Evolutionary conservation across 2,113 vertebrate genomes (phyloP).

Genomic region (Xenopus borealis): DNA sequence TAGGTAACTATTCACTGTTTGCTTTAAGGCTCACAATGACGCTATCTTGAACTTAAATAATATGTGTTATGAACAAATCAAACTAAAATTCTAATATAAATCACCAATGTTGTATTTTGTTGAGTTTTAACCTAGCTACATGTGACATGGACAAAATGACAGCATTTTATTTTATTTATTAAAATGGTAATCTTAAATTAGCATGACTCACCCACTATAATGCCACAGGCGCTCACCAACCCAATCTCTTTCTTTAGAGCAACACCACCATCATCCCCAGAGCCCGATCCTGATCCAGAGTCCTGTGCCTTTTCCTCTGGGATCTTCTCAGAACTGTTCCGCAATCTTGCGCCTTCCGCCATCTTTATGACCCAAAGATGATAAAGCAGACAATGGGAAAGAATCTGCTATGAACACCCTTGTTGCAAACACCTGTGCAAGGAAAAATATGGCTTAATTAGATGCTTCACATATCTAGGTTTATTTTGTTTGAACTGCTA

Average conservation of each 20-base stretch:
- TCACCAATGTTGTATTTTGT: too few species aligned
- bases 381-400: background rate
- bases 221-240: slow-evolving; percentile 85
- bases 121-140: too few species aligned
- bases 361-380: slow-evolving; percentile 46
- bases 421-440: slow-evolving; percentile 1
- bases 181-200: too few species aligned
- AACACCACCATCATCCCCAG: slow-evolving; percentile 61
- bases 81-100: too few species aligned
- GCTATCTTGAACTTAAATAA: too few species aligned
- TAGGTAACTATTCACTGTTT: too few species aligned
- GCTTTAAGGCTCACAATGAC: too few species aligned
- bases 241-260: slow-evolving; percentile 90
- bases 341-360: slow-evolving; percentile 71
- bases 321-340: slow-evolving; percentile 54
- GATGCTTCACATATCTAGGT: too few species aligned
- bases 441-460: background rate
- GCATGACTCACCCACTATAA: slow-evolving; percentile 81
- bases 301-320: slow-evolving; percentile 44
- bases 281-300: slow-evolving; percentile 28
- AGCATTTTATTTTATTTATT: too few species aligned
- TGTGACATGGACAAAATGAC: too few species aligned
- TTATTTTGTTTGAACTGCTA: too few species aligned
- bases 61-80: too few species aligned
- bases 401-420: background rate